These are phyloP conservation scores for Prenolepis imparis DNA, from an alignment of 2,888 invertebrate species.

Conservation along the genomic window DNA sequence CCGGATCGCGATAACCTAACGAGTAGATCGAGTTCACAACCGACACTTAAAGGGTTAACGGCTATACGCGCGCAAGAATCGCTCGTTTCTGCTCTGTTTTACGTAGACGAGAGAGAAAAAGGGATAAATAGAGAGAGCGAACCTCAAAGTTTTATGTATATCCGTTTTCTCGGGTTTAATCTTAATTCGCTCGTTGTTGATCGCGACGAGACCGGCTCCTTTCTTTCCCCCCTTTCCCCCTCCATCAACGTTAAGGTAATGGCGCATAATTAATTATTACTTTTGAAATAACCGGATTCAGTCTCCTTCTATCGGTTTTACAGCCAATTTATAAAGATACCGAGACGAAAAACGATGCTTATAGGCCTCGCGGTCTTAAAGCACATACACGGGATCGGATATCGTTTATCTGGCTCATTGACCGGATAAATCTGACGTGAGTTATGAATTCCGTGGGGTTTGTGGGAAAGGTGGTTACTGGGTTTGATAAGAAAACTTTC, in stretches of 20 bases:
- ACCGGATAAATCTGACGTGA: slow-evolving; percentile 30
- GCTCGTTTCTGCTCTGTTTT: slow-evolving; percentile 14
- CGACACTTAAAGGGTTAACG: slow-evolving; percentile 63
- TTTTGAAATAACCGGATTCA: slow-evolving; percentile 46
- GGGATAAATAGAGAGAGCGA: slow-evolving; percentile 17
- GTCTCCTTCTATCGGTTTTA: slow-evolving; percentile 22
- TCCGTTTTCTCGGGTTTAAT: slow-evolving; percentile 34
- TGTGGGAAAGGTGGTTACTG: background rate
- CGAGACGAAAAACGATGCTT: slow-evolving; percentile 36
- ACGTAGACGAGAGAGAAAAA: slow-evolving; percentile 3
- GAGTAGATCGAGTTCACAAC: slow-evolving; percentile 66
- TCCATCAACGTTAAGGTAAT: slow-evolving; percentile 55
- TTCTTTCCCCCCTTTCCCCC: background rate
- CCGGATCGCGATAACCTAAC: slow-evolving; percentile 70
- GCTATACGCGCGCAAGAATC: slow-evolving; percentile 38
- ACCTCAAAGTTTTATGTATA: slow-evolving; percentile 22
- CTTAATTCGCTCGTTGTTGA: slow-evolving; percentile 67
- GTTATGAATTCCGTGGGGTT: slow-evolving; percentile 31
- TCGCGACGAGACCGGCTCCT: slow-evolving; percentile 46
- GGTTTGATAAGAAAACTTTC: slow-evolving; percentile 14
- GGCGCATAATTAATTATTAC: slow-evolving; percentile 54
- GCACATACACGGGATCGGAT: background rate
- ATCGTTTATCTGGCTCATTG: slow-evolving; percentile 7
- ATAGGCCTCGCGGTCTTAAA: background rate
- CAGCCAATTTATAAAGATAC: slow-evolving; percentile 37